phyloP scores from a whole-genome alignment of 2,113 vertebrate genomes.

The Heterotis niloticus region DNA sequence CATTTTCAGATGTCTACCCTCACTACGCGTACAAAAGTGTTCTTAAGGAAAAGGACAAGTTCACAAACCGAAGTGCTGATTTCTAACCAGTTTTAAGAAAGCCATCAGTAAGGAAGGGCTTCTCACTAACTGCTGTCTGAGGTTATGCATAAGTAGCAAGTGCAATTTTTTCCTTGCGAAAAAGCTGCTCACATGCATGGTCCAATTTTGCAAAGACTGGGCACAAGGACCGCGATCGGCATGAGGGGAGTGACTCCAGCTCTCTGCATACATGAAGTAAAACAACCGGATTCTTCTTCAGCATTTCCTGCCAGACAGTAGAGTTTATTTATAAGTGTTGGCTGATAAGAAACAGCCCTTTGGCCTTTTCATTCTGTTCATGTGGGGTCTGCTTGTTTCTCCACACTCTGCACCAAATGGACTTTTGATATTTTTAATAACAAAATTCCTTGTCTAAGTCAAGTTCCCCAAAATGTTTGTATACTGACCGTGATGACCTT shows the following conservation, averaged over 20 bases:
- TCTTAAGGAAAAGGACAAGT: no score
- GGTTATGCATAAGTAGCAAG: constrained; percentile 22
- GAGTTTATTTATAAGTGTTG: constrained; percentile 18
- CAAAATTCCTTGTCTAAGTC: no score
- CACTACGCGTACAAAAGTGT: no score
- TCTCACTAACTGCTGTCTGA: no score
- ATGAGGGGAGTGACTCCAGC: neutral
- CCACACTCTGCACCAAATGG: neutral
- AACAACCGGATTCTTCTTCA: constrained; percentile 21
- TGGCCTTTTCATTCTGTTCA: neutral
- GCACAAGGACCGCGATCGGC: constrained; percentile 25
- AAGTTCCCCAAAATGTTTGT: neutral
- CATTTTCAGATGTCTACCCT: neutral
- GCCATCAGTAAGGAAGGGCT: no score
- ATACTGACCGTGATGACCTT: neutral
- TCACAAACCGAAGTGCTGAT: neutral
- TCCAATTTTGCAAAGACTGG: constrained; percentile 24
- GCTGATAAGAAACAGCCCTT: constrained; percentile 20
- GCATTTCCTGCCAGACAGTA: constrained; percentile 24
- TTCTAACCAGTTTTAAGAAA: no score
- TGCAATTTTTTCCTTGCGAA: constrained; percentile 32
- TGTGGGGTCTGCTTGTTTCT: neutral
- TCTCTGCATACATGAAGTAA: constrained; percentile 6
- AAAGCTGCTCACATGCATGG: constrained; percentile 31
- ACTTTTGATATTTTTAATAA: neutral